These are phyloP conservation scores for Didymodactylos carnosus DNA, from an alignment of 2,888 invertebrate species.

Conservation along the genomic window DNA sequence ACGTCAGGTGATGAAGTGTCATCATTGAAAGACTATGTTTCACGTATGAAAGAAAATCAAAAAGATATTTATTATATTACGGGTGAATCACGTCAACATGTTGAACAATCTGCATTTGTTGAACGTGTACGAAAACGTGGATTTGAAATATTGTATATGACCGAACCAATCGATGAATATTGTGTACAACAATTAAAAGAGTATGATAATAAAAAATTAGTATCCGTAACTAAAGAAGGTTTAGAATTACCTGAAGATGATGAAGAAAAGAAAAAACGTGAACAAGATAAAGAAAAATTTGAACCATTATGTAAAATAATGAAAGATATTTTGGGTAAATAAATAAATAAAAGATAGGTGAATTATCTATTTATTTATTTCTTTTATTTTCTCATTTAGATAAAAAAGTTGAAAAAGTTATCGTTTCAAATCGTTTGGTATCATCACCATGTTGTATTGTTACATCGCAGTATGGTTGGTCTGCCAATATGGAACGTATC, in stretches of 20 bases:
- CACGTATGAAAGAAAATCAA: conserved; percentile 92
- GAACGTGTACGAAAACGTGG: conserved; percentile 92
- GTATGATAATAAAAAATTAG: conserved; percentile 80
- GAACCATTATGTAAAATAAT: conserved; percentile 54
- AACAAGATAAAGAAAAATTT: conserved; percentile 60
- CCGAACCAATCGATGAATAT: conserved; percentile 96
- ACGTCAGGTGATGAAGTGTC: conserved; percentile 79
- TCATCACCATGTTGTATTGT: conserved; percentile 97
- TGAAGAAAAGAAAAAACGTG: conserved; percentile 83
- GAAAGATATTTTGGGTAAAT: conserved; percentile 93
- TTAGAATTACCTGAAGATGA: conserved; percentile 89
- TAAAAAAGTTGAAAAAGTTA: conserved; percentile 91
- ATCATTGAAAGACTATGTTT: conserved; percentile 82
- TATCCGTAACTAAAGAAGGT: conserved; percentile 93
- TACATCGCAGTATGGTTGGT: conserved; percentile 95
- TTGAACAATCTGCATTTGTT: conserved; percentile 85
- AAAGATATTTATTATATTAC: conserved; percentile 97
- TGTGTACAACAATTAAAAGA: conserved; percentile 95
- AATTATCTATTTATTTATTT: too few species aligned
- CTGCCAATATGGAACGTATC: conserved; percentile 98
- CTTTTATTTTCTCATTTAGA: too few species aligned
- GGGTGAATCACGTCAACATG: conserved; percentile 62
- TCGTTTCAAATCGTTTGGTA: conserved; percentile 81
- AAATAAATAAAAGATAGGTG: too few species aligned
- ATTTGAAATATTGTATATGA: conserved; percentile 90